These are phyloP conservation scores for Drosophila cognata DNA, from an alignment of 2,888 invertebrate species.

Conservation along the genomic window DNA sequence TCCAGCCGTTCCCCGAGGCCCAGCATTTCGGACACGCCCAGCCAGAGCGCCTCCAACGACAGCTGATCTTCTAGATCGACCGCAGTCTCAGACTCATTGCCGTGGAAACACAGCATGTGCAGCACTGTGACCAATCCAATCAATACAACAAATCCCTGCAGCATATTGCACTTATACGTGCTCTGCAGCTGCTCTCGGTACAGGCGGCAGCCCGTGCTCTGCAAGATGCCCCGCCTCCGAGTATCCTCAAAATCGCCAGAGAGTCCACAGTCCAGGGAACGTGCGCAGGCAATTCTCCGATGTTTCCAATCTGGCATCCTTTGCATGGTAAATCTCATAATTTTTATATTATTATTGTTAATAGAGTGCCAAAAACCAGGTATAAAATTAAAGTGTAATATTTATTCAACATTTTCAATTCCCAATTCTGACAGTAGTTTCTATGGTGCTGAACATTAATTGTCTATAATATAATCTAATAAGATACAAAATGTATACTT, in stretches of 20 bases:
- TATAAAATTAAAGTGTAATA: background rate
- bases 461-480: background rate
- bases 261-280: conserved; percentile 2
- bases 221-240: conserved; percentile 38
- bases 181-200: conserved; percentile 37
- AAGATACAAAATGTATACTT: background rate
- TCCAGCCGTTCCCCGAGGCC: background rate
- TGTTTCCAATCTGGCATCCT: background rate
- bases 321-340: background rate
- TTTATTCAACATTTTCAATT: background rate
- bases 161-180: conserved; percentile 16
- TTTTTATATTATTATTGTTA: conserved; percentile 7
- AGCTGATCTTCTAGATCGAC: background rate
- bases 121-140: conserved; percentile 24
- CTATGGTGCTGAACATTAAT: background rate
- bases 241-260: conserved; percentile 26
- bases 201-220: conserved; percentile 32
- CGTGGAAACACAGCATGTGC: conserved; percentile 20
- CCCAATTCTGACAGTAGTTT: conserved; percentile 22
- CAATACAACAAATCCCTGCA: conserved; percentile 39
- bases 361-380: background rate
- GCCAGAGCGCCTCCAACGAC: conserved; percentile 34
- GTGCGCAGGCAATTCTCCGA: background rate
- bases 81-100: conserved; percentile 4
- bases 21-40: conserved; percentile 21